Evolutionary conservation across 2,113 vertebrate species (phyloP), one percentile per base, ranked within the genome.

Genomic region (Trinectes maculatus): DNA sequence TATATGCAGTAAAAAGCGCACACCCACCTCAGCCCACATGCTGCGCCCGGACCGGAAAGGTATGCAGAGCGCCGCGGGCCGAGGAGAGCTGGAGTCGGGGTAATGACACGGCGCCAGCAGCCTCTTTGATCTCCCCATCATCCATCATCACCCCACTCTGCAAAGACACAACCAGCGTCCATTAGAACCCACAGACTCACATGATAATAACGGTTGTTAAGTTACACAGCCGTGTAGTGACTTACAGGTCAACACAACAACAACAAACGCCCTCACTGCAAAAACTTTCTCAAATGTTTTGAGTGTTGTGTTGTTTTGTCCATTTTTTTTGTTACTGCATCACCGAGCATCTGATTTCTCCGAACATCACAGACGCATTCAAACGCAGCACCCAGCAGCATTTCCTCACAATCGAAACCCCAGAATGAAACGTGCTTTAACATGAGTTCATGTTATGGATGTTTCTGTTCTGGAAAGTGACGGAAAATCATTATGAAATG

Each of bases 81-180:
- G 12, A 0, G 59, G 12, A 16, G 42, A 26, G 29, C 54, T 55
- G 73, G 51, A 82, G 84, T 65, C 61, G 8, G 55, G 18, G n/a
- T 85, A 83, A 88, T 85, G 61, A 83, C 71, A 82, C 31, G 46
- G n/a, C 80, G 80, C 58, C 62, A 78, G 37, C 12, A 42, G 9
- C 22, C 5, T 25, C 51, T 79, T 58, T 85, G 63, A 77, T 71
- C 81, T 34, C 13, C 2, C 7, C 48, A 60, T 24, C 10, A 43
- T 81, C 40, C 53, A 28, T 65, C 63, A 51, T 34, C 39, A 34
- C 8, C 10, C 13, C 25, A 48, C 9, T 1, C 18, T 3, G 2
- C 44, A 57, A n/a, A 46, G 33, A 9, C 18, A 28, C 31, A 33
- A 33, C 19, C 21, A 19, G 5, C 6, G 3, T 16, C 9, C 3